phyloP scores from a whole-genome alignment of 2,888 invertebrate species.

The Notodromas monacha region DNA sequence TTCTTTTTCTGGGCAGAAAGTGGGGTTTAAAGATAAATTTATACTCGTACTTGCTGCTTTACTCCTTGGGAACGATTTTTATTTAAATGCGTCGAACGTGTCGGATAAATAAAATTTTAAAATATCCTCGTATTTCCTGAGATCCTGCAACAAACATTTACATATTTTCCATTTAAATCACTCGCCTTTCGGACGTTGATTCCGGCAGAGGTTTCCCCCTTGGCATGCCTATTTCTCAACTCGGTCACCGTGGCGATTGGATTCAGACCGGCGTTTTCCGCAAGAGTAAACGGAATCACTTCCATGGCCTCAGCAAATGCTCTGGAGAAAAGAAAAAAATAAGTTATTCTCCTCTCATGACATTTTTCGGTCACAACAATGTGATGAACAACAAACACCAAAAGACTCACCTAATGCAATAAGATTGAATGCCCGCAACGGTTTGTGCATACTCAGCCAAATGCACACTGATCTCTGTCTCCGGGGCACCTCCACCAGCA shows the following conservation, averaged over 20 bases:
- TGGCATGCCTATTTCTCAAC: conserved; percentile 62
- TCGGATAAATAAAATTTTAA: too few relatives aligned
- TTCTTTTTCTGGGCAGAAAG: too few relatives aligned
- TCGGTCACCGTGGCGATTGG: conserved; percentile 88
- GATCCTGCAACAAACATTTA: too few relatives aligned
- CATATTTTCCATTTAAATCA: too few relatives aligned
- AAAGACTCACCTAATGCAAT: conserved; percentile 31
- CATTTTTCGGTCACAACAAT: not conserved
- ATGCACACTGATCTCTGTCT: conserved; percentile 63
- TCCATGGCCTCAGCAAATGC: conserved; percentile 87
- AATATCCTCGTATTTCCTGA: too few relatives aligned
- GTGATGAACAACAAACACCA: not conserved
- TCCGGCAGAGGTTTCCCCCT: conserved; percentile 21
- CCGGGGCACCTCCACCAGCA: conserved; percentile 89
- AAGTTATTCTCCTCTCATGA: too few relatives aligned
- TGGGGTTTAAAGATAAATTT: too few relatives aligned
- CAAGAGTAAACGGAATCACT: conserved; percentile 59
- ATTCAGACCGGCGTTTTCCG: conserved; percentile 70
- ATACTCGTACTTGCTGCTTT: too few relatives aligned
- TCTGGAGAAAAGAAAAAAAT: conserved; percentile 16
- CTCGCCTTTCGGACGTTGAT: conserved; percentile 24
- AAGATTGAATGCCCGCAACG: conserved; percentile 65
- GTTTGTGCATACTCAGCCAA: conserved; percentile 46
- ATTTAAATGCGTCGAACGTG: too few relatives aligned
- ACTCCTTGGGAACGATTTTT: too few relatives aligned